These are phyloP conservation scores for Macrophya alboannulata DNA, from an alignment of 2,888 invertebrate species.

Conservation along the genomic window DNA sequence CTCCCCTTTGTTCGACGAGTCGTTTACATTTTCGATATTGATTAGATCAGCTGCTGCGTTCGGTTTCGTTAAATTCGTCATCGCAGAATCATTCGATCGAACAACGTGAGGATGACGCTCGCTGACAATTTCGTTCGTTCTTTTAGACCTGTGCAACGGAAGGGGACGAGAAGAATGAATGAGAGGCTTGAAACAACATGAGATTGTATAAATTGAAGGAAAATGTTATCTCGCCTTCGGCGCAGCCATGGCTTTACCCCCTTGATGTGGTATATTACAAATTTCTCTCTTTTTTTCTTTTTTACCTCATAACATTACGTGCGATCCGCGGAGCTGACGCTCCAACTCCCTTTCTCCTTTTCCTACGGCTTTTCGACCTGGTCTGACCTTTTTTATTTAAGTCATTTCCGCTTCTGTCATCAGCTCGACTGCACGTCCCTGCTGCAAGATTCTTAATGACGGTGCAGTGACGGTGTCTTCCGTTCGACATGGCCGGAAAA, in stretches of 20 bases:
- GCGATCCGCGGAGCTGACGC: conserved; percentile 10
- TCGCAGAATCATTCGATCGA: neutral
- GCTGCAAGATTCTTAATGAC: neutral
- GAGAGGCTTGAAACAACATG: neutral
- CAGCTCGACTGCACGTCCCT: neutral
- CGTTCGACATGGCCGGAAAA: neutral
- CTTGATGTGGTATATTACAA: neutral
- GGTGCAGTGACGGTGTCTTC: neutral
- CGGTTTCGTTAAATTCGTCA: neutral
- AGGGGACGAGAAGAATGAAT: neutral
- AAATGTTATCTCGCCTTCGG: conserved; percentile 11
- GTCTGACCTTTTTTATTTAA: neutral
- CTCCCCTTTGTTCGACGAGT: neutral
- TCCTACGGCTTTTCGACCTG: neutral
- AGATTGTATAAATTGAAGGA: conserved; percentile 13
- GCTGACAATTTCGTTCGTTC: neutral
- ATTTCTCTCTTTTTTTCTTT: neutral
- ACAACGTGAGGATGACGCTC: neutral
- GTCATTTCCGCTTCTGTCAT: neutral
- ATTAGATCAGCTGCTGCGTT: no score
- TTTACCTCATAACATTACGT: conserved; percentile 7
- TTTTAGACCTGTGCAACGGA: neutral
- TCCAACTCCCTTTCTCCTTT: conserved; percentile 6
- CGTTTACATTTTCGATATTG: neutral
- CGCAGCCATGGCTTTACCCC: neutral